These are phyloP conservation scores for Microchirus variegatus DNA, from an alignment of 2,797 vertebrate genomes.

Conservation along the genomic window DNA sequence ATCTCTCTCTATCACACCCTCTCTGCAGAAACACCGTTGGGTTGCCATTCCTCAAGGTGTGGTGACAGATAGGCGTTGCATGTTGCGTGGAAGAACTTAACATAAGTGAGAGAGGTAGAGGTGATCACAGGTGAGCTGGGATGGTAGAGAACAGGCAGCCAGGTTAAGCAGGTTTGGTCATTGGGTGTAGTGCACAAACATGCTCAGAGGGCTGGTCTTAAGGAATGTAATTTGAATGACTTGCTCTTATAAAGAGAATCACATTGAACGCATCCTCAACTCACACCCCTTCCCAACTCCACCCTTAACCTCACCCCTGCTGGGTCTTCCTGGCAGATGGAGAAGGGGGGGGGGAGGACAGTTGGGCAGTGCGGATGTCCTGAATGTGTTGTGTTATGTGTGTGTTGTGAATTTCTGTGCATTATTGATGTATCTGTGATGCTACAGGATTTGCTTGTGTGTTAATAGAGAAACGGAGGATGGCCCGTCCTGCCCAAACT, in stretches of 20 bases:
- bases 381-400: conserved; percentile 34
- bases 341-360: conserved; percentile 37
- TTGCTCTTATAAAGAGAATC: conserved; percentile 65
- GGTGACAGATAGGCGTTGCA: conserved; percentile 47
- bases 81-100: conserved; percentile 24
- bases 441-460: conserved; percentile 40
- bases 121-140: conserved; percentile 33
- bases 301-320: conserved; percentile 65
- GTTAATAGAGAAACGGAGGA: conserved; percentile 74
- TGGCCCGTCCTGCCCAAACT: conserved; percentile 70
- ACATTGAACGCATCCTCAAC: conserved; percentile 21
- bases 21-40: conserved; percentile 38
- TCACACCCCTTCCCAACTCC: background rate
- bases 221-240: conserved; percentile 77
- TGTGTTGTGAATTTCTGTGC: conserved; percentile 33
- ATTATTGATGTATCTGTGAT: conserved; percentile 48
- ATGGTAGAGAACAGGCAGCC: conserved; percentile 57
- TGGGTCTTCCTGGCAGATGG: conserved; percentile 80
- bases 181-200: conserved; percentile 58
- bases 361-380: conserved; percentile 22
- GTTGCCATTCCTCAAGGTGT: conserved; percentile 64
- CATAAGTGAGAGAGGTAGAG: conserved; percentile 17
- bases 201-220: conserved; percentile 66
- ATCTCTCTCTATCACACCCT: conserved; percentile 19
- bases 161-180: conserved; percentile 77